Base-by-base conservation (phyloP, 2,888 invertebrate species). In the Rhagonycha fulva region DNA sequence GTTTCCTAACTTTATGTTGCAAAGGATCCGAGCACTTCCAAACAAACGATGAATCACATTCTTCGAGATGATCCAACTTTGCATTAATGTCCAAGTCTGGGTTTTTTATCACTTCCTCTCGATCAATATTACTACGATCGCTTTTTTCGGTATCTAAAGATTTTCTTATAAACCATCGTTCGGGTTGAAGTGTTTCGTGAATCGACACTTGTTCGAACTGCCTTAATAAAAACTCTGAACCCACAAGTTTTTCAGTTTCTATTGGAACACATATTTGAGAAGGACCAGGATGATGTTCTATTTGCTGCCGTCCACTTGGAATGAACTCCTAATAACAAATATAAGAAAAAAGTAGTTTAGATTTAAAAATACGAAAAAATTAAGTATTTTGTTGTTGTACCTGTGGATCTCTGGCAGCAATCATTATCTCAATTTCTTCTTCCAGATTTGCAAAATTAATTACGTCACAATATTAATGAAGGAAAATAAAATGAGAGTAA, bases 351-450 rank as follows among this genome's bases (percentile, higher is more conserved):
- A 77, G 69, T 71, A 47, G 71, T 14, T 63, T 63, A 61, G 66
- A 62, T n/a, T n/a, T n/a, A n/a, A 76, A 74, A 80, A 19, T 1
- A 19, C 19, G 78, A 68, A 75, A 75, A 75, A 74, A 81, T 81
- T 74, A 82, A 80, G 77, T 74, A 80, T 78, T 14, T 72, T 7
- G 9, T 23, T 30, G n/a, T n/a, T 7, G 47, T 88, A 94, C 95
- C 95, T 95, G 91, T 89, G 95, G 95, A 90, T 95, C 95, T 89
- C 95, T 94, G 90, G 95, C 95, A 91, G 95, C 94, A 89, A 96
- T 95, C 95, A 96, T 96, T 89, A 88, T 91, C 89, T 92, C 92
- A 89, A 90, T 92, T 90, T 92, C 92, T 88, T 93, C 95, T 94
- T 95, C 95, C 95, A 96, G 95, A 95, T 95, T 95, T 94, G 93